Percentiles rank a stretch among this genome's conserved stretches.
These are phyloP conservation scores for Leptatherina wallacei DNA, from an alignment of 2,797 vertebrate genomes.

Conservation along the genomic window DNA sequence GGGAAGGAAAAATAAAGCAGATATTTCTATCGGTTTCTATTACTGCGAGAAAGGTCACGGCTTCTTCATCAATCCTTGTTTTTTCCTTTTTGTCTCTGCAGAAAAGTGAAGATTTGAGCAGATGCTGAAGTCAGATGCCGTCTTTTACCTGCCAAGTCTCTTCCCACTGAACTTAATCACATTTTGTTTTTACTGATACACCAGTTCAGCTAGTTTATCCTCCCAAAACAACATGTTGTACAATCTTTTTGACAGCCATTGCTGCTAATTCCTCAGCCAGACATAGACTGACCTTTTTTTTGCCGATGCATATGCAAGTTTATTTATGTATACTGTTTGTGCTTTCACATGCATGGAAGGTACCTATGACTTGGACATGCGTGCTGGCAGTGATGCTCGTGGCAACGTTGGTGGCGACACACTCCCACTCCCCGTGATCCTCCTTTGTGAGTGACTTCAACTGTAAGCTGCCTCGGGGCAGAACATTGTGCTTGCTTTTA, in stretches of 20 bases:
- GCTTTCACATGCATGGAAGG: neutral
- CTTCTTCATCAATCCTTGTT: neutral
- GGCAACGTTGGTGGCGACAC: constrained; percentile 96
- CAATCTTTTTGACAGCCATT: neutral
- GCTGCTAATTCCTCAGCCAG: neutral
- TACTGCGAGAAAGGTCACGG: neutral
- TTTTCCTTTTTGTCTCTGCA: neutral
- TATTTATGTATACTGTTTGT: constrained; percentile 3
- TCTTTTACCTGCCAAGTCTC: neutral
- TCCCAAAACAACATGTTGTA: neutral
- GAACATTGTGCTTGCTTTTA: constrained; percentile 97
- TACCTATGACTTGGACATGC: constrained; percentile 97
- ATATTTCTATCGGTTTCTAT: neutral
- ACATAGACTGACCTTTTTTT: neutral
- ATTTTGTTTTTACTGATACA: neutral
- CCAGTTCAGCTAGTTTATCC: neutral
- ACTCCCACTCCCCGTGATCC: constrained; percentile 99
- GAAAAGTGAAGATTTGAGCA: neutral
- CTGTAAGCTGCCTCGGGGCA: constrained; percentile 96
- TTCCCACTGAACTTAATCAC: neutral
- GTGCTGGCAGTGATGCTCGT: constrained; percentile 99
- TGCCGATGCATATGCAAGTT: neutral
- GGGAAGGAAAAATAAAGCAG: neutral
- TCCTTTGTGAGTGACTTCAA: constrained; percentile 97
- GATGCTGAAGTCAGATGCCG: neutral